Evolutionary conservation across 2,888 invertebrate genomes (phyloP).

Genomic region (Parnassius mnemosyne): DNA sequence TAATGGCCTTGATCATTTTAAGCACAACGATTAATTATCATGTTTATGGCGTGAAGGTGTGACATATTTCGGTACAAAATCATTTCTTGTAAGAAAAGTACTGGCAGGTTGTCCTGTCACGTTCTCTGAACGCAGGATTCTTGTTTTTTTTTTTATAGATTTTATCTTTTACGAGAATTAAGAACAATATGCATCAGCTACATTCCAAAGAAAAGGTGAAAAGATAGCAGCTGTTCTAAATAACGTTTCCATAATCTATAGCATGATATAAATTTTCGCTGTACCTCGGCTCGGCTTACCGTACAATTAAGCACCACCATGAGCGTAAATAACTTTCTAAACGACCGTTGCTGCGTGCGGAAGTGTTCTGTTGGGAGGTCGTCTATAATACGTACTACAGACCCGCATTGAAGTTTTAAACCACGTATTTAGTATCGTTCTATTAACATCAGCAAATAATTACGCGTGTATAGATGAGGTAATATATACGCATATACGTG

Average conservation of each 20-base stretch:
- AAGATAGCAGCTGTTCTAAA: constrained; percentile 1
- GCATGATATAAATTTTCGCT: constrained; percentile 5
- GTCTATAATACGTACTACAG: constrained; percentile 11
- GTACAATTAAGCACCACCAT: constrained; percentile 23
- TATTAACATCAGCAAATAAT: constrained; percentile 23
- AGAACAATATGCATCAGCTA: not conserved
- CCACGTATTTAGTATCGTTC: constrained; percentile 22
- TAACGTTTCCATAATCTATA: constrained; percentile 2
- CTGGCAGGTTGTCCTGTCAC: not conserved
- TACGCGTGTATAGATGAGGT: constrained; percentile 8
- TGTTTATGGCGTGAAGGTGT: not conserved
- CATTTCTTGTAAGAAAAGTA: too few relatives aligned
- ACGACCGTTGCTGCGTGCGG: constrained; percentile 20
- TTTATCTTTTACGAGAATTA: too few relatives aligned
- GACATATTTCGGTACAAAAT: not conserved
- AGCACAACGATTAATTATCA: not conserved
- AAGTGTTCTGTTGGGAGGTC: constrained; percentile 22
- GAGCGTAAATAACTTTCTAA: constrained; percentile 23
- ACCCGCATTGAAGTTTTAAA: constrained; percentile 26
- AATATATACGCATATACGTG: constrained; percentile 13
- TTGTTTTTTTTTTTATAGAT: too few relatives aligned
- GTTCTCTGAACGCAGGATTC: not conserved
- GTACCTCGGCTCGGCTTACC: constrained; percentile 1
- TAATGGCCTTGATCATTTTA: constrained; percentile 5
- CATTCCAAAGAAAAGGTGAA: not conserved